A percentile compares a stretch with the other conserved stretches of the same genome.
These are phyloP conservation scores for Lypha dubia DNA, from an alignment of 2,888 invertebrate species.

Conservation along the genomic window DNA sequence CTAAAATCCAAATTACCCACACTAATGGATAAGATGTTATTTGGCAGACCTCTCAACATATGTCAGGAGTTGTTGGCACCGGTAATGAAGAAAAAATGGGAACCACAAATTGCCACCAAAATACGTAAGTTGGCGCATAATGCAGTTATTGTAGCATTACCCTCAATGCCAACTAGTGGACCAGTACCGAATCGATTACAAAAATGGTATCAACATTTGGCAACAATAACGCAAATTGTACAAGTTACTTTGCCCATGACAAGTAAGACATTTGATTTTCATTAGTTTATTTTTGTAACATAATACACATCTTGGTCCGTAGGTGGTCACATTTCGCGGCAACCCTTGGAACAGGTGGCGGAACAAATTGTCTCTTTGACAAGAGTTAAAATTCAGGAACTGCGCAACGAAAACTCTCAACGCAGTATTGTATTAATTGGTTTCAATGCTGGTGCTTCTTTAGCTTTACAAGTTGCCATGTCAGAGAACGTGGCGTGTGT, in stretches of 20 bases:
- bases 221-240: slow-evolving; percentile 88
- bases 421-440: slow-evolving; percentile 90
- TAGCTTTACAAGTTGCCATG: slow-evolving; percentile 90
- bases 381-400: slow-evolving; percentile 88
- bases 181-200: slow-evolving; percentile 85
- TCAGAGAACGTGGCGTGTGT: slow-evolving; percentile 89
- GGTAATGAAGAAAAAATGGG: slow-evolving; percentile 87
- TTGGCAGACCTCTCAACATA: slow-evolving; percentile 84
- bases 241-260: slow-evolving; percentile 81
- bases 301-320: neutral
- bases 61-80: slow-evolving; percentile 87
- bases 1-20: slow-evolving; percentile 88
- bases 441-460: slow-evolving; percentile 89
- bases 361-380: slow-evolving; percentile 88
- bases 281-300: neutral
- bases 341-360: slow-evolving; percentile 84
- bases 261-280: slow-evolving; percentile 73
- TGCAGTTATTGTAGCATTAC: slow-evolving; percentile 87
- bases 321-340: slow-evolving; percentile 79
- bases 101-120: slow-evolving; percentile 88
- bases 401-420: slow-evolving; percentile 87
- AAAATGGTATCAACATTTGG: slow-evolving; percentile 88
- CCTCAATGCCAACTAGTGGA: slow-evolving; percentile 84
- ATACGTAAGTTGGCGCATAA: slow-evolving; percentile 88
- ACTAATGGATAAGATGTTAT: slow-evolving; percentile 89